Conservation (phyloP, 2,888 invertebrate species). For the Argyresthia goedartella region DNA sequence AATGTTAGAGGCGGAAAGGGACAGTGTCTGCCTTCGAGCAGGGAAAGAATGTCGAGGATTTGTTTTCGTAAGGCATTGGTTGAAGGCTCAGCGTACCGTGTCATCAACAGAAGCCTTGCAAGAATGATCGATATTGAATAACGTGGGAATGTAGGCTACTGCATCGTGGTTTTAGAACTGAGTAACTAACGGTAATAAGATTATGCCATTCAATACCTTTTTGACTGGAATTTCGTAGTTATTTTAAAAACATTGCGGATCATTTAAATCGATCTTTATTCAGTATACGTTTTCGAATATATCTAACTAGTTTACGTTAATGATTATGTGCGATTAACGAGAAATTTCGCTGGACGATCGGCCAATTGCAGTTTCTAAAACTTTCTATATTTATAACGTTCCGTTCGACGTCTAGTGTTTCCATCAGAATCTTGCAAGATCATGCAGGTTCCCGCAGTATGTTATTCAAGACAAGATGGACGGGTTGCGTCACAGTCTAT, state of each 20-base stretch:
- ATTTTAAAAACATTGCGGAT: constrained; percentile 1
- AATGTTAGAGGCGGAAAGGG: not conserved
- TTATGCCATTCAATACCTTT: not conserved
- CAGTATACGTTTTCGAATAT: no score
- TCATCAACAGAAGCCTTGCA: constrained; percentile 49
- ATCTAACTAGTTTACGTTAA: no score
- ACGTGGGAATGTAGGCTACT: constrained; percentile 27
- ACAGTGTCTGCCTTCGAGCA: not conserved
- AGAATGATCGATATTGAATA: constrained; percentile 52
- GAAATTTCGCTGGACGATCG: not conserved
- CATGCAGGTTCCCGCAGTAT: not conserved
- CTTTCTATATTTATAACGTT: not conserved
- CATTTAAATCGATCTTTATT: not conserved
- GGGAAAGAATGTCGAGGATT: not conserved
- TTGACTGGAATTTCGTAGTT: no score
- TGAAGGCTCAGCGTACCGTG: constrained; percentile 33
- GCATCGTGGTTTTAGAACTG: constrained; percentile 3
- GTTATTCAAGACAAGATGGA: not conserved
- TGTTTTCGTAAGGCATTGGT: not conserved
- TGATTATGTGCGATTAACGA: not conserved
- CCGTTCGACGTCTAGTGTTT: no score
- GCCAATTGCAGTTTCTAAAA: constrained; percentile 2
- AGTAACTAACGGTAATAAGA: constrained; percentile 5
- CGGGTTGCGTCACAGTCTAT: not conserved
- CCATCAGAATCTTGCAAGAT: no score